Conservation (phyloP, 2,113 vertebrate genomes). For the Sturnus vulgaris region DNA sequence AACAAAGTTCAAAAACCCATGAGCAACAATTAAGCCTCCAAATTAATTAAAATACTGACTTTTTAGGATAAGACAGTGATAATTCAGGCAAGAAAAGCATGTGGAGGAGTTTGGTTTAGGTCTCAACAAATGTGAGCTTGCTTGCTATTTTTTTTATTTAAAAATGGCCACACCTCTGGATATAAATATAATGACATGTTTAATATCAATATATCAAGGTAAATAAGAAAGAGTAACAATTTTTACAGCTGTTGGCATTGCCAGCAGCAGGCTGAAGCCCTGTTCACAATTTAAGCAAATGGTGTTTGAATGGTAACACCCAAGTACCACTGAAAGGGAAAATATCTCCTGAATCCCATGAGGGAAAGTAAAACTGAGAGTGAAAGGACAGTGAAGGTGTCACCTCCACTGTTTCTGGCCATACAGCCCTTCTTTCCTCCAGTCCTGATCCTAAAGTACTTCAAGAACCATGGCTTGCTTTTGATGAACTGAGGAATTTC, state of each 20-base stretch:
- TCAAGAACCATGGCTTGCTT: background rate
- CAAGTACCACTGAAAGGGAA: background rate
- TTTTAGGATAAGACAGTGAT: background rate
- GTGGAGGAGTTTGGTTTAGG: background rate
- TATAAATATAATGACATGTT: background rate
- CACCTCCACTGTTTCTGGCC: background rate
- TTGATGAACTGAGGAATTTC: background rate
- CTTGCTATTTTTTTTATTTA: background rate
- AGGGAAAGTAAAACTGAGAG: background rate
- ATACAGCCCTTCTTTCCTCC: background rate
- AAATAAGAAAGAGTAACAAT: background rate
- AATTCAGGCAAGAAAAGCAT: background rate
- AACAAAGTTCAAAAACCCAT: background rate
- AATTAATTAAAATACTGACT: background rate
- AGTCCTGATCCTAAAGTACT: background rate
- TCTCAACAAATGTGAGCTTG: background rate
- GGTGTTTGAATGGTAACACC: background rate
- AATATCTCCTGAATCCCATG: accelerated
- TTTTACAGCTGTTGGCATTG: background rate
- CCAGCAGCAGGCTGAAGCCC: background rate
- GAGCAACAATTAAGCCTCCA: background rate
- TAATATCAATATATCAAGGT: background rate
- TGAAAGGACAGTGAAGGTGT: background rate
- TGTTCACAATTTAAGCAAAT: background rate
- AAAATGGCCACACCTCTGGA: background rate